phyloP scores from a whole-genome alignment of 30 jellyfish, hydroid and myxozoan species.

The Turritopsis rubra region DNA sequence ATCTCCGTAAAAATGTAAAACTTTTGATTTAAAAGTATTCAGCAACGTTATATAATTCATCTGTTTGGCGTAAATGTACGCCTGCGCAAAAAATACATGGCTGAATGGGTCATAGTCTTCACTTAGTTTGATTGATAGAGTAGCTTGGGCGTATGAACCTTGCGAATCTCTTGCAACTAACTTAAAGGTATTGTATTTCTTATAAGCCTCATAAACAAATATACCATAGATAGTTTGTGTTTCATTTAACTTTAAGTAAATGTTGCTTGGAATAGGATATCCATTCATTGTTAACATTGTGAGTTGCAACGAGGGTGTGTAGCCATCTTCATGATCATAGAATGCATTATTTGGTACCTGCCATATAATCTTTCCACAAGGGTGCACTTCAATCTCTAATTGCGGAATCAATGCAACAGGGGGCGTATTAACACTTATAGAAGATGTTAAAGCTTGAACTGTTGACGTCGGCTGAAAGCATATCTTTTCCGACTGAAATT shows the following conservation, averaged over 20 bases:
- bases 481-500: slow-evolving; percentile 1
- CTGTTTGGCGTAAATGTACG: neutral
- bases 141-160: slow-evolving; percentile 33
- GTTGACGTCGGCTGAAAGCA: slow-evolving; percentile 2
- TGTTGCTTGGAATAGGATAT: neutral
- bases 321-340: slow-evolving; percentile 85
- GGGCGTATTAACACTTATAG: neutral
- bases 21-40: neutral
- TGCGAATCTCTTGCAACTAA: slow-evolving; percentile 54
- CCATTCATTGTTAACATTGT: slow-evolving; percentile 29
- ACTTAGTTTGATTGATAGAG: neutral
- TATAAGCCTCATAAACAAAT: slow-evolving; percentile 2
- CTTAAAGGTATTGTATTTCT: slow-evolving; percentile 21
- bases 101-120: neutral
- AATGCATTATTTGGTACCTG: slow-evolving; percentile 32
- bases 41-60: neutral
- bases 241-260: slow-evolving; percentile 51
- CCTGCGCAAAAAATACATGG: neutral
- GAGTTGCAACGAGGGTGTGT: slow-evolving; percentile 50
- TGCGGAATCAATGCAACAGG: neutral
- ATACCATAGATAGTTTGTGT: slow-evolving; percentile 46
- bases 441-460: neutral
- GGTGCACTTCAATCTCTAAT: neutral
- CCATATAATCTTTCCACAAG: slow-evolving; percentile 6
- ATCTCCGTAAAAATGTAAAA: neutral